Evolutionary conservation across 2,113 vertebrate genomes (phyloP).

Genomic region (Anser brachyrhynchus): DNA sequence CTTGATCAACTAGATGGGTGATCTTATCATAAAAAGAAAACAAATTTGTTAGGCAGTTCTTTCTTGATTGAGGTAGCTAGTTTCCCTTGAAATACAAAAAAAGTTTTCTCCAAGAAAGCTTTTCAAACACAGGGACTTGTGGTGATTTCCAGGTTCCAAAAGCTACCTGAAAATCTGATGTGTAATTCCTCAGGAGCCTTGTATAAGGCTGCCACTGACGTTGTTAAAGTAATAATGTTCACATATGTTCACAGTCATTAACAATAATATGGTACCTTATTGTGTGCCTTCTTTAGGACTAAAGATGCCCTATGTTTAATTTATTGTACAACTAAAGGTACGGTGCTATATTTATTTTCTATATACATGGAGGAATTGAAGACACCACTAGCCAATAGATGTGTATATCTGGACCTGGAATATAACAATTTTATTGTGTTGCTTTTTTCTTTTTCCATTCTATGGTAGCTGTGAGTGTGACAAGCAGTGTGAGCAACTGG

Average conservation of each 20-base stretch:
- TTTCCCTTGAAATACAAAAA: background rate
- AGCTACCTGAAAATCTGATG: background rate
- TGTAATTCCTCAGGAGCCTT: background rate
- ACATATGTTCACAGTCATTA: background rate
- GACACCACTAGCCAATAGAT: background rate
- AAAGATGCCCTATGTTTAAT: background rate
- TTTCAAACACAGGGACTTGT: background rate
- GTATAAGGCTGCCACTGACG: rapidly evolving
- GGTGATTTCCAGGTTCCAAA: background rate
- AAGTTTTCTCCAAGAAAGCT: background rate
- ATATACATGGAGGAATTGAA: background rate
- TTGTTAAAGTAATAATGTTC: background rate
- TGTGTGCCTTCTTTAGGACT: background rate
- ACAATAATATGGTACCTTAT: background rate
- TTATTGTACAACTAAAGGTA: background rate
- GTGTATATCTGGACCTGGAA: background rate
- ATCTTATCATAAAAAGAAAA: too few relatives aligned
- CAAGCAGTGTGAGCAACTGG: background rate
- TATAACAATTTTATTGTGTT: background rate
- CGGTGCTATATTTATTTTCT: background rate
- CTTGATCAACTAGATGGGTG: too few relatives aligned
- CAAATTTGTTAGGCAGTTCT: background rate
- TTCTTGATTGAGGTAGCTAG: background rate
- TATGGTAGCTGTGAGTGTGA: too few relatives aligned
- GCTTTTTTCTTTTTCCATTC: rapidly evolving